Percentiles rank a stretch among this genome's conserved stretches.
phyloP scores from a whole-genome alignment of 2,797 vertebrate species.

The Chaetophractus vellerosus region DNA sequence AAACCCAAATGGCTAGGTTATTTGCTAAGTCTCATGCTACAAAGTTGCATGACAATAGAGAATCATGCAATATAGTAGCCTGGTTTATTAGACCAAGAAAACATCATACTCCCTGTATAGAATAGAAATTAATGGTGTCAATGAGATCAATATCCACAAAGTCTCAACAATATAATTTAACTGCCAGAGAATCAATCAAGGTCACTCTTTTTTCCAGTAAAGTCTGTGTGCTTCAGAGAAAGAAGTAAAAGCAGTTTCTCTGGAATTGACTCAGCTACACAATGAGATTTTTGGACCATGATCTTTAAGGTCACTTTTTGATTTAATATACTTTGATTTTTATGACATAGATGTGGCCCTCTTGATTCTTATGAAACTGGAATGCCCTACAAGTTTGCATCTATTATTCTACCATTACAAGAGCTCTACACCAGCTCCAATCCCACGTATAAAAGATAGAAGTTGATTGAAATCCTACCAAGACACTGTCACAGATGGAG shows the following conservation, averaged over 20 bases:
- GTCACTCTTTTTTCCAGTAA: not conserved
- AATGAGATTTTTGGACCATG: not conserved
- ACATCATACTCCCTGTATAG: not conserved
- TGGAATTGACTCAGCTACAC: not conserved
- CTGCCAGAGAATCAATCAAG: not conserved
- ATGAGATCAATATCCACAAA: not conserved
- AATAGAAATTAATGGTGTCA: not conserved
- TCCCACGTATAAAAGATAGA: constrained; percentile 56
- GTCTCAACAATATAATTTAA: not conserved
- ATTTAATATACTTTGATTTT: constrained; percentile 21
- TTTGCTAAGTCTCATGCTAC: constrained; percentile 15
- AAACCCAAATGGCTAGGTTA: not conserved
- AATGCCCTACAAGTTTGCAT: not conserved
- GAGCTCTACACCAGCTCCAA: constrained; percentile 18
- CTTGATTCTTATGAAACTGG: not conserved
- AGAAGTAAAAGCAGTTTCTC: not conserved
- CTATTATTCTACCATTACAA: not conserved
- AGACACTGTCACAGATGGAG: constrained; percentile 70
- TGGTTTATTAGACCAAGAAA: not conserved
- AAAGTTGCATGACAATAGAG: not conserved
- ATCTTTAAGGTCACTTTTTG: not conserved
- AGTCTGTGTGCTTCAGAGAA: not conserved
- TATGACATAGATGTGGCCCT: not conserved
- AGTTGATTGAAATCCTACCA: constrained; percentile 60
- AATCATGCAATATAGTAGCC: not conserved